Conservation (phyloP, 2,113 vertebrate species). For the Petromus typicus region DNA sequence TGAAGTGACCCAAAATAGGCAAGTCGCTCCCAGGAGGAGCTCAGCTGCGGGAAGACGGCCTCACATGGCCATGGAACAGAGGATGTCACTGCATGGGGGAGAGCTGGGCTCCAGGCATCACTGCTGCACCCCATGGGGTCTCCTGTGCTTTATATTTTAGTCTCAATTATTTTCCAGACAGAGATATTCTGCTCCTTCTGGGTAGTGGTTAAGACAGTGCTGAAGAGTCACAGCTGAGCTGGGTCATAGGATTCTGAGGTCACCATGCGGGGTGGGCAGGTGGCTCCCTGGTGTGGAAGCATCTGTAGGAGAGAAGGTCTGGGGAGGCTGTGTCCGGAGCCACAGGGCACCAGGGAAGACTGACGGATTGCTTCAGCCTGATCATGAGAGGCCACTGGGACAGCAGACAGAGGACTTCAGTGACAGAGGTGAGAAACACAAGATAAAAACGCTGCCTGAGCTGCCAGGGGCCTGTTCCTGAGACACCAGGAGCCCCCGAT, state of each 20-base stretch:
- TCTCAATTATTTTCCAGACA: neutral
- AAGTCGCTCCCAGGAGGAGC: neutral
- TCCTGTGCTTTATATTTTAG: neutral
- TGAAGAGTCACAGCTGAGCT: neutral
- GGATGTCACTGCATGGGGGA: neutral
- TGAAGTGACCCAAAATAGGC: neutral
- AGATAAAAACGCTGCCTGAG: neutral
- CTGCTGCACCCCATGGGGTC: neutral
- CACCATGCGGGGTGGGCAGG: neutral
- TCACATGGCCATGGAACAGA: neutral
- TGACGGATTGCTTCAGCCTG: rapidly evolving
- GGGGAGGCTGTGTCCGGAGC: too few relatives aligned
- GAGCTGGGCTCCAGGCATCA: neutral
- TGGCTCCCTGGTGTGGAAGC: neutral
- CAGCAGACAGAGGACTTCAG: neutral
- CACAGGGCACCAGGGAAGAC: neutral
- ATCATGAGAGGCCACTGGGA: too few relatives aligned
- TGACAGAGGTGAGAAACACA: rapidly evolving
- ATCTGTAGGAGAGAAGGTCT: neutral
- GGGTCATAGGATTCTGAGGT: neutral
- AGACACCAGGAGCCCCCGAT: rapidly evolving
- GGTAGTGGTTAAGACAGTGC: neutral
- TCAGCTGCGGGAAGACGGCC: neutral
- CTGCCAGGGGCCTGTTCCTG: neutral
- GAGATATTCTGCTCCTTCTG: neutral